Evolutionary conservation across 2,797 vertebrate species (phyloP).

Genomic region (Acomys russatus): DNA sequence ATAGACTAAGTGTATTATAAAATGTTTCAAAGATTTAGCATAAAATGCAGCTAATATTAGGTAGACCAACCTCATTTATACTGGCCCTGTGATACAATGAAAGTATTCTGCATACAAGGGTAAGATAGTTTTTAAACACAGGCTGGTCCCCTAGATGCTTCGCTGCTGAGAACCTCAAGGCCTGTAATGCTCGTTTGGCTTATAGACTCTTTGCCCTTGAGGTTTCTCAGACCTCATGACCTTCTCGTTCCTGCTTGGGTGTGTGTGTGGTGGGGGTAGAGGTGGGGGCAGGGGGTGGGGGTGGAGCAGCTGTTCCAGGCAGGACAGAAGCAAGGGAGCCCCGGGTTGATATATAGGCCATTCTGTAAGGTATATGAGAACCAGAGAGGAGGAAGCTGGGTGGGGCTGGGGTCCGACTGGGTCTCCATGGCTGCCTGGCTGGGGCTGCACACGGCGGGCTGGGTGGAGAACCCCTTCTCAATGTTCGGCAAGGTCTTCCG

Average conservation of each 20-base stretch:
- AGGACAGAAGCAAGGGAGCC: neutral
- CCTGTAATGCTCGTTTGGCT: no score
- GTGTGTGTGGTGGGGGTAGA: no score
- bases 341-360: no score
- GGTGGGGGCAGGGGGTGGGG: no score
- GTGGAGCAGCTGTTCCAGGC: neutral
- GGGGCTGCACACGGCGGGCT: fast-evolving
- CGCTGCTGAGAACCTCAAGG: no score
- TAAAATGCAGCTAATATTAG: neutral
- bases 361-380: neutral
- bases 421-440: fast-evolving
- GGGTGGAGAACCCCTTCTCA: fast-evolving
- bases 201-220: neutral
- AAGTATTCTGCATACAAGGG: neutral
- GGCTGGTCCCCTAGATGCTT: neutral
- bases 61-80: neutral
- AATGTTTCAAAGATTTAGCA: neutral
- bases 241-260: neutral
- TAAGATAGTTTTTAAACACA: neutral
- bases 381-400: no score
- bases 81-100: neutral
- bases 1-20: neutral
- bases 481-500: fast-evolving
- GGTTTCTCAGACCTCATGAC: neutral
- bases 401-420: no score